Conservation (phyloP, 1,140 invertebrate genomes). For the Harpegnathos saltator region DNA sequence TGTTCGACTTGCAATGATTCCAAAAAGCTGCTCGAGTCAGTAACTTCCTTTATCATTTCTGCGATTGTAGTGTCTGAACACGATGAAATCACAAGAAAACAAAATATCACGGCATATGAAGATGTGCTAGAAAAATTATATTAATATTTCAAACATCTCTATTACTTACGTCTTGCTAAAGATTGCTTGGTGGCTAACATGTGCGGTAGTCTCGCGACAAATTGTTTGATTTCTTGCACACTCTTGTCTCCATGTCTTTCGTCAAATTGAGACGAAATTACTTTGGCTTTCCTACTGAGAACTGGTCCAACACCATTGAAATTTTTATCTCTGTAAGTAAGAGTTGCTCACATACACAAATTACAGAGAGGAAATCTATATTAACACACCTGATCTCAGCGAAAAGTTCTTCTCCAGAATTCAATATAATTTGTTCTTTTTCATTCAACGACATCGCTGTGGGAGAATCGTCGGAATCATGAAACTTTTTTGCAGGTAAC, state of each 20-base stretch:
- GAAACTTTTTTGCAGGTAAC: conserved; percentile 94
- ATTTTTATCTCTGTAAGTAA: conserved; percentile 93
- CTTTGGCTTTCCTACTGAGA: conserved; percentile 94
- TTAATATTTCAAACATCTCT: conserved; percentile 3
- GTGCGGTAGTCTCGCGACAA: conserved; percentile 95
- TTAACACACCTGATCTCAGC: conserved; percentile 89
- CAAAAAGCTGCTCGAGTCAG: conserved; percentile 89
- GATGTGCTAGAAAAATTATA: not conserved
- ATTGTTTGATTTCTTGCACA: conserved; percentile 97
- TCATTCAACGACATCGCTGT: conserved; percentile 88
- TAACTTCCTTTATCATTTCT: conserved; percentile 91
- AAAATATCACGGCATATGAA: not conserved
- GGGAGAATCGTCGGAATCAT: conserved; percentile 88
- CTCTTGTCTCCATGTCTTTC: conserved; percentile 94
- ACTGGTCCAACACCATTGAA: conserved; percentile 96
- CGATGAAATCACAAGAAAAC: conserved; percentile 21
- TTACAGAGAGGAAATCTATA: not conserved
- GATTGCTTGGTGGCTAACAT: conserved; percentile 95
- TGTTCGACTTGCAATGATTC: conserved; percentile 92
- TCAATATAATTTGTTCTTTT: conserved; percentile 94
- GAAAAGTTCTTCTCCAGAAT: conserved; percentile 96
- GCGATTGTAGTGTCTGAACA: conserved; percentile 91
- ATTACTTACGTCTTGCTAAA: conserved; percentile 87
- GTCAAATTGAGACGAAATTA: conserved; percentile 94
- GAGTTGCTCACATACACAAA: conserved; percentile 5